These are phyloP conservation scores for Diplazon laetatorius DNA, from an alignment of 2,888 invertebrate genomes.

Conservation along the genomic window DNA sequence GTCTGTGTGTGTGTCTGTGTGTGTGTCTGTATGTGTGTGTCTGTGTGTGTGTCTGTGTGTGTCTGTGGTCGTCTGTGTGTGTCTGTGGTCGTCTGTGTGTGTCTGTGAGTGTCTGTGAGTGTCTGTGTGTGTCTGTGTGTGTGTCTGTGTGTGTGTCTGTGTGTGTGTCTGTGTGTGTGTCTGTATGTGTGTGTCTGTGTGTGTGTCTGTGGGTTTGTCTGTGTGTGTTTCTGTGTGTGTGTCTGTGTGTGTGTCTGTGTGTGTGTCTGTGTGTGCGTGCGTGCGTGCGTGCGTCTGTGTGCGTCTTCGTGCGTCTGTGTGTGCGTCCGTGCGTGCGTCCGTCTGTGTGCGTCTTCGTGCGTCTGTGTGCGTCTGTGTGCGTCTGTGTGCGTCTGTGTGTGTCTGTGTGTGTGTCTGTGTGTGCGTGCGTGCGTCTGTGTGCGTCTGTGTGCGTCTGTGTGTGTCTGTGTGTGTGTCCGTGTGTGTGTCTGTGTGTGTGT, in stretches of 20 bases:
- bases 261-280: background rate
- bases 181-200: background rate
- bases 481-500: conserved; percentile 9
- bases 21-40: conserved; percentile 8
- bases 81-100: no score
- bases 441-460: background rate
- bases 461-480: conserved; percentile 2
- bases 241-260: background rate
- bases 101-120: no score
- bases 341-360: background rate
- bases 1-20: conserved; percentile 7
- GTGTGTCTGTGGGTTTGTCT: background rate
- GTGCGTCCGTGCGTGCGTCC: background rate
- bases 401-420: background rate
- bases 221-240: background rate
- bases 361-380: background rate
- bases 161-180: background rate
- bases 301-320: background rate
- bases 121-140: background rate
- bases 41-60: background rate
- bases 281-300: background rate
- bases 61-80: no score
- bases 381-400: background rate
- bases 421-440: background rate
- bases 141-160: conserved; percentile 4